Evolutionary conservation across 2,113 vertebrate genomes (phyloP).

Genomic region (Rostratula benghalensis): DNA sequence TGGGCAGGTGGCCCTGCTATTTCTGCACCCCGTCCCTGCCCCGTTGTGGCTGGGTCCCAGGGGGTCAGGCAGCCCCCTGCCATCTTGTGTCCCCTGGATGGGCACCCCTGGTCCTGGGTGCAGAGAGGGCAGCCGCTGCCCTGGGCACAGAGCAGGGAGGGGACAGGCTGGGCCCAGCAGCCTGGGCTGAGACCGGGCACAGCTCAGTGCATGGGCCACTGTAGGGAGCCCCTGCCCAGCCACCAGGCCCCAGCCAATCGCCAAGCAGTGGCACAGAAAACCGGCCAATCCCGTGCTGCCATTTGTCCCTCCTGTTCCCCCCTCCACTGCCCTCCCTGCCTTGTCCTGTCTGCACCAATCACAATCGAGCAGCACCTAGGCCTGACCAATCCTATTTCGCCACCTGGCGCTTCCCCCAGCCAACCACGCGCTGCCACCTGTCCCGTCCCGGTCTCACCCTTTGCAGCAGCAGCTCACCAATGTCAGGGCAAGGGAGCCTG

Average conservation of each 20-base stretch:
- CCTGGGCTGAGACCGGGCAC: not conserved
- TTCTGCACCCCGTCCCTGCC: fast-evolving
- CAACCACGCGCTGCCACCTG: not conserved
- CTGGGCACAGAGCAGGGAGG: fast-evolving
- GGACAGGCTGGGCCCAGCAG: fast-evolving
- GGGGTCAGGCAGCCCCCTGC: not conserved
- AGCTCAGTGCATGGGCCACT: fast-evolving
- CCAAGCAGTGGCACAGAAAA: fast-evolving
- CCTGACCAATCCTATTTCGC: not conserved
- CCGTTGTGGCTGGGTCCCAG: fast-evolving
- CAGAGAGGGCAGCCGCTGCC: not conserved
- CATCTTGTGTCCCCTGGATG: fast-evolving
- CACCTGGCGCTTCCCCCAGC: fast-evolving
- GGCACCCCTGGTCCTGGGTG: fast-evolving
- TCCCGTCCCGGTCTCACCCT: not conserved
- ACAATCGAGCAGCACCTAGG: not conserved
- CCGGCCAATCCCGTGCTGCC: not conserved
- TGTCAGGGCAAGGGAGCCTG: fast-evolving
- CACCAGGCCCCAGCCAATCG: not conserved
- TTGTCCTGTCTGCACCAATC: not conserved
- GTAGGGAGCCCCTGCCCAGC: not conserved
- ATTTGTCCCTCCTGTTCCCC: not conserved
- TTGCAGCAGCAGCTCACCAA: not conserved
- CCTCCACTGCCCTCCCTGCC: no score
- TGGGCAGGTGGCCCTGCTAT: fast-evolving